These are phyloP conservation scores for Apomyelois bistriatella DNA, from an alignment of 2,888 invertebrate species.

Conservation along the genomic window DNA sequence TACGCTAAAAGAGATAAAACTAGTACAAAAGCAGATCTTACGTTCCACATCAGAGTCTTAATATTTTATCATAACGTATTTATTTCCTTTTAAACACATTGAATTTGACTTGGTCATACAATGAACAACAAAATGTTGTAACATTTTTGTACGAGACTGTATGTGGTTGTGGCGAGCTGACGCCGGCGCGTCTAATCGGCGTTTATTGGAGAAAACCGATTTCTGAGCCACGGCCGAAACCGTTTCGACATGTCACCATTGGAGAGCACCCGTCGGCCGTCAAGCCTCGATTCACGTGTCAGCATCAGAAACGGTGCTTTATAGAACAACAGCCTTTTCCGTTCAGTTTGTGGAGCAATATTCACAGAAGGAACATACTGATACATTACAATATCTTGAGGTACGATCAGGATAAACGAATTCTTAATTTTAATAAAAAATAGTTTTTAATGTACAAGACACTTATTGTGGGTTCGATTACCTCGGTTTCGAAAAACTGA, in stretches of 20 bases:
- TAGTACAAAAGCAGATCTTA: too few relatives aligned
- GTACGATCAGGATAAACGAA: too few relatives aligned
- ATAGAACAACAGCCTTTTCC: neutral
- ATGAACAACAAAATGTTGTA: neutral
- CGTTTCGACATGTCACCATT: constrained; percentile 74
- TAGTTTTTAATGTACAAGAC: too few relatives aligned
- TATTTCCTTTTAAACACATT: too few relatives aligned
- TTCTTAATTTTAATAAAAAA: too few relatives aligned
- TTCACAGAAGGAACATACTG: neutral
- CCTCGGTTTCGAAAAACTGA: too few relatives aligned
- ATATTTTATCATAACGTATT: too few relatives aligned
- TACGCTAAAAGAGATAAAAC: too few relatives aligned
- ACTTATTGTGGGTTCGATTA: too few relatives aligned
- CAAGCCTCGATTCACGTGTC: constrained; percentile 2
- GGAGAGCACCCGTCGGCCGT: constrained; percentile 14
- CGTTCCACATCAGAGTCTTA: too few relatives aligned
- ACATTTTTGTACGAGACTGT: constrained; percentile 35
- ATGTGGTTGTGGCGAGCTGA: constrained; percentile 63
- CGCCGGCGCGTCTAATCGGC: constrained; percentile 79
- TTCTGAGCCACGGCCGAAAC: constrained; percentile 63
- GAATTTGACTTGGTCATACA: too few relatives aligned
- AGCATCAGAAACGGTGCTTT: neutral
- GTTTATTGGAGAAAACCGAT: constrained; percentile 80
- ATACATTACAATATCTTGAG: neutral
- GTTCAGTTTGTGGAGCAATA: neutral